These are phyloP conservation scores for Melanocharis versteri DNA, from an alignment of 2,113 vertebrate genomes.

Conservation along the genomic window DNA sequence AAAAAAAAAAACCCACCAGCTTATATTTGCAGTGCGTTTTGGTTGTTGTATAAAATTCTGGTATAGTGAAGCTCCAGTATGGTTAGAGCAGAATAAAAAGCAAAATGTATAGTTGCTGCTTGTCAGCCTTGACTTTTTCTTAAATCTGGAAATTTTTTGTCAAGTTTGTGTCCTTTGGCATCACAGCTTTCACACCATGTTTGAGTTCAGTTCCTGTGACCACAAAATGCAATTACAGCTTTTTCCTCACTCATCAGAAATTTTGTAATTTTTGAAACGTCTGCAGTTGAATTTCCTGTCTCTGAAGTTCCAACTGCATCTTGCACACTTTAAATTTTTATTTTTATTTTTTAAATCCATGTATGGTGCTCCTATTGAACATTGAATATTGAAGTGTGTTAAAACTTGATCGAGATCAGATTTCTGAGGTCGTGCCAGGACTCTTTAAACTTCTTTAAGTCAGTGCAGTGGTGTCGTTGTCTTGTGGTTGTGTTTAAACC, in stretches of 20 bases:
- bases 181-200: background rate
- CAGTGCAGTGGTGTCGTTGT: background rate
- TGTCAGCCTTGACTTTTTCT: background rate
- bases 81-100: background rate
- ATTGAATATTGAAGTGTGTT: background rate
- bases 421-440: background rate
- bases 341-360: background rate
- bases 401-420: background rate
- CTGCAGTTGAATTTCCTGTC: background rate
- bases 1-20: background rate
- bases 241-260: background rate
- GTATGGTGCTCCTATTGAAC: fast-evolving
- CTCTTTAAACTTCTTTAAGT: background rate
- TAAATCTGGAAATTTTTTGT: background rate
- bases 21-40: background rate
- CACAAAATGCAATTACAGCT: background rate
- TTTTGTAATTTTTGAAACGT: background rate
- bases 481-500: background rate
- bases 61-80: background rate
- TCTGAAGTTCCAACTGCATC: background rate
- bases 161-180: background rate
- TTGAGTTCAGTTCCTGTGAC: background rate
- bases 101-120: background rate
- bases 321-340: background rate
- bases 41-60: background rate